Evolutionary conservation across 2,797 vertebrate genomes (phyloP).

Genomic region (Hemibagrus guttatus): DNA sequence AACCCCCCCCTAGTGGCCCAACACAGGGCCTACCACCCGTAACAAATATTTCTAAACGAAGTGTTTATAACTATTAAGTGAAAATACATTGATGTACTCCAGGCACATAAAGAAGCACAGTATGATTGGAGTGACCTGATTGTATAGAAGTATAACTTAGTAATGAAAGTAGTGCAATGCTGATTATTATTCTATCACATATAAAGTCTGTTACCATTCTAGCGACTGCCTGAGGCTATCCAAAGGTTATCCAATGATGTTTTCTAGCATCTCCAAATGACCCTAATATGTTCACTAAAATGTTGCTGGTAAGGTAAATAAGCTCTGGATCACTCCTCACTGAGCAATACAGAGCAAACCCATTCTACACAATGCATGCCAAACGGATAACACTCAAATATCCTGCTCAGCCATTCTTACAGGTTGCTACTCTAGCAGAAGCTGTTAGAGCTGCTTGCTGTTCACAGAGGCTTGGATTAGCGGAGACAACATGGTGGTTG

Average conservation of each 20-base stretch:
- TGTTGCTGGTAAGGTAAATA: neutral
- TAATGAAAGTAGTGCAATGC: neutral
- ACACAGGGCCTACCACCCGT: no score
- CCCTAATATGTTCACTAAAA: neutral
- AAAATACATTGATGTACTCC: neutral
- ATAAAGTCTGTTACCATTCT: neutral
- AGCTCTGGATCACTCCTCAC: neutral
- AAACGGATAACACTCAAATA: neutral
- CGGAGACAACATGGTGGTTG: constrained; percentile 9
- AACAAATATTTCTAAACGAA: neutral
- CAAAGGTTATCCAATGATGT: neutral
- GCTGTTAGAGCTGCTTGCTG: constrained; percentile 17
- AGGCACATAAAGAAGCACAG: neutral
- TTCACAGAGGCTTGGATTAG: constrained; percentile 23
- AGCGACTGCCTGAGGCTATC: neutral
- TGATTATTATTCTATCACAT: neutral
- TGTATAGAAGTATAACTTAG: neutral
- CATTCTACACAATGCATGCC: neutral
- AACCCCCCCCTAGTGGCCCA: no score
- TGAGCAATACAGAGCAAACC: neutral
- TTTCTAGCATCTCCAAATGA: neutral
- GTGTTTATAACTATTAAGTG: neutral
- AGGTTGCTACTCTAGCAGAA: neutral
- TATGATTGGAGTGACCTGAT: neutral
- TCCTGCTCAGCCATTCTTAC: constrained; percentile 12